phyloP scores from a whole-genome alignment of 2,113 vertebrate genomes.

The Xyrauchen texanus region DNA sequence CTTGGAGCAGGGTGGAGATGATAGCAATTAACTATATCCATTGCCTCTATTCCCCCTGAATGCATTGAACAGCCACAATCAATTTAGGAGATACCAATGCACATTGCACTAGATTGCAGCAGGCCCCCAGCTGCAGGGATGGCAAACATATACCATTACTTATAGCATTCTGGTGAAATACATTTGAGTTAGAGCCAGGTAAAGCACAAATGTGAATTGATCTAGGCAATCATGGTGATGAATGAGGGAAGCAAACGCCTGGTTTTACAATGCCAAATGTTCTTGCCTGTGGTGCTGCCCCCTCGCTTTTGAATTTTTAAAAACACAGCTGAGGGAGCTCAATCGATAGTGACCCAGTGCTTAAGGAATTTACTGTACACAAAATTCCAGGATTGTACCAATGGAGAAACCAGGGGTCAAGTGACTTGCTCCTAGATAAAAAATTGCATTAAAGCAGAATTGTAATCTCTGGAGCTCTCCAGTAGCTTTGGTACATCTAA shows the following conservation, averaged over 20 bases:
- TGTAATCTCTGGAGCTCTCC: constrained; percentile 12
- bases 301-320: not conserved
- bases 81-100: constrained; percentile 36
- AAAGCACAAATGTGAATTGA: constrained; percentile 70
- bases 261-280: constrained; percentile 57
- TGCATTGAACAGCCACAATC: constrained; percentile 36
- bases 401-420: not conserved
- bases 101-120: constrained; percentile 37
- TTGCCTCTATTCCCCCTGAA: constrained; percentile 38
- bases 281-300: not conserved
- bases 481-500: not conserved
- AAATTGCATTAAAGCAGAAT: constrained; percentile 9
- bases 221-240: constrained; percentile 70
- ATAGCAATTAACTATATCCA: constrained; percentile 24
- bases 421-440: constrained; percentile 6
- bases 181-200: constrained; percentile 54
- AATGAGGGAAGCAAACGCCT: constrained; percentile 63
- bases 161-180: constrained; percentile 41
- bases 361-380: not conserved
- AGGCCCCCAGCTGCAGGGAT: constrained; percentile 22
- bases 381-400: not conserved
- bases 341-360: constrained; percentile 23
- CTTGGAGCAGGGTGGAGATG: not conserved
- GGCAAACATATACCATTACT: constrained; percentile 52
- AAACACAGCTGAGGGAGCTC: constrained; percentile 40